These are phyloP conservation scores for Trachurus trachurus DNA, from an alignment of 2,797 vertebrate species.

Conservation along the genomic window DNA sequence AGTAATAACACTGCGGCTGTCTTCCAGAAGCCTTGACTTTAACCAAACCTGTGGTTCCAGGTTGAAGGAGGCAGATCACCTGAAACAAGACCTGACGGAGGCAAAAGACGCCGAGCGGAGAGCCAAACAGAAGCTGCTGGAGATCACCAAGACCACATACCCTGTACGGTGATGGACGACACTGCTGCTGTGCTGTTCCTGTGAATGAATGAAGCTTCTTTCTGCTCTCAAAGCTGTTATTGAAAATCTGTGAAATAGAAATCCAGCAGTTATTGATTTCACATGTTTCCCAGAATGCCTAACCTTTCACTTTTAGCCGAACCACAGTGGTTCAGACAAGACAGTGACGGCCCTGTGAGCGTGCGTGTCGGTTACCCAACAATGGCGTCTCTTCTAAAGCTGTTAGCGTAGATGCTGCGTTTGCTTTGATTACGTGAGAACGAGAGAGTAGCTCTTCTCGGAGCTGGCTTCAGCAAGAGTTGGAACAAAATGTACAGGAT, in stretches of 20 bases:
- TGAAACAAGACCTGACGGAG: slow-evolving; percentile 94
- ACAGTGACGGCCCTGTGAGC: no score
- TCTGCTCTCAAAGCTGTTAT: not conserved
- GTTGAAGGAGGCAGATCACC: slow-evolving; percentile 93
- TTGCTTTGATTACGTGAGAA: no score
- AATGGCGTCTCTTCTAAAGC: no score
- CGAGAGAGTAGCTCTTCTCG: no score
- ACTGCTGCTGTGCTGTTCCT: slow-evolving; percentile 8
- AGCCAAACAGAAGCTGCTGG: slow-evolving; percentile 92
- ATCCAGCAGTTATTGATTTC: slow-evolving; percentile 1
- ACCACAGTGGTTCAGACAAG: no score
- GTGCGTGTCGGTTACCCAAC: no score
- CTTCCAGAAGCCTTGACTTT: not conserved
- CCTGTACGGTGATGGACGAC: slow-evolving; percentile 74
- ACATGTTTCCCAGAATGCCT: not conserved
- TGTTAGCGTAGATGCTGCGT: no score
- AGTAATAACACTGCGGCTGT: not conserved
- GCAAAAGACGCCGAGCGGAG: slow-evolving; percentile 92
- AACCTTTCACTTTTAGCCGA: no score
- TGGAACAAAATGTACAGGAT: no score
- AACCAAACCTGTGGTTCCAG: slow-evolving; percentile 74
- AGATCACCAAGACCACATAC: slow-evolving; percentile 89
- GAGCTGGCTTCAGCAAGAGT: no score
- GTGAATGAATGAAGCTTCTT: not conserved
- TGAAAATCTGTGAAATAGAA: slow-evolving; percentile 5